These are phyloP conservation scores for Paguma larvata DNA, from an alignment of 2,797 vertebrate species.

Conservation along the genomic window DNA sequence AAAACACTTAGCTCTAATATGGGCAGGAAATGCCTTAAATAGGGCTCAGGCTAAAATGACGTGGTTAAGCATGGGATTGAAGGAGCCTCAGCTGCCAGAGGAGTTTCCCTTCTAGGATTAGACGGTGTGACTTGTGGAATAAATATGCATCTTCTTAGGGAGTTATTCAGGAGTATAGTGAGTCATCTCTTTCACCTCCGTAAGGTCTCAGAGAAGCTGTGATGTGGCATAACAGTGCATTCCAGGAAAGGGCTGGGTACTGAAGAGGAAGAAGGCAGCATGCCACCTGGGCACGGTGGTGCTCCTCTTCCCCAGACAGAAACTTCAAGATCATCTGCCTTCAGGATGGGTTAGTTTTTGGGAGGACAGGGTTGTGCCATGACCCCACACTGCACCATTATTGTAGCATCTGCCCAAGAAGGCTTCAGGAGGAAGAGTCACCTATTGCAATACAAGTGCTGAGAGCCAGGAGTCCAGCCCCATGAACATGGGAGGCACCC, in stretches of 20 bases:
- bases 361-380: not conserved
- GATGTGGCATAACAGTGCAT: not conserved
- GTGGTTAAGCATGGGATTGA: not conserved
- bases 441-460: not conserved
- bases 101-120: slow-evolving; percentile 24
- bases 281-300: not conserved
- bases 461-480: not conserved
- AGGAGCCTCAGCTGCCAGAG: not conserved
- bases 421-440: not conserved
- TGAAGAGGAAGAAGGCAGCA: not conserved
- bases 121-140: slow-evolving; percentile 24
- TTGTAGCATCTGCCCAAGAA: not conserved
- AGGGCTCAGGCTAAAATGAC: not conserved
- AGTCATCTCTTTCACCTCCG: slow-evolving; percentile 49
- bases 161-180: slow-evolving; percentile 38
- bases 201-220: not conserved
- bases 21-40: slow-evolving; percentile 56
- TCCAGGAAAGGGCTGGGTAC: slow-evolving; percentile 57
- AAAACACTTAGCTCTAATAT: not conserved
- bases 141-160: slow-evolving; percentile 42
- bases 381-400: not conserved
- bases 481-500: not conserved
- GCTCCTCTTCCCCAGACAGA: not conserved
- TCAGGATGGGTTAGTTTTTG: not conserved
- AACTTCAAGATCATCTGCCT: not conserved